Evolutionary conservation across 1,140 invertebrate species (phyloP).

Genomic region (Mylabris phalerata): DNA sequence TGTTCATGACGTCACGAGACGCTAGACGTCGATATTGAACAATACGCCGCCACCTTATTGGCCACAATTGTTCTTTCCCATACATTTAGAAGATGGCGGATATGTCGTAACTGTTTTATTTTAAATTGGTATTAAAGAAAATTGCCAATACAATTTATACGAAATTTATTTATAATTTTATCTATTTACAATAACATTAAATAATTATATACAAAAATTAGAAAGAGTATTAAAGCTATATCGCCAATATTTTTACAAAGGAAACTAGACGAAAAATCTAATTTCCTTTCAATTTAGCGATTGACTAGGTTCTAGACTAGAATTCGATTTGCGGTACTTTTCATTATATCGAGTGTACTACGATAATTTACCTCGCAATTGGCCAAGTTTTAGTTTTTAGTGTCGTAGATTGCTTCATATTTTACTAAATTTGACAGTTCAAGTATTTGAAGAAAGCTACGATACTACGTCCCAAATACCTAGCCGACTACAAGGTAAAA

Average conservation of each 20-base stretch:
- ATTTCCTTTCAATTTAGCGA: too few relatives aligned
- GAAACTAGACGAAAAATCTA: too few relatives aligned
- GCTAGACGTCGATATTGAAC: slow-evolving; percentile 6
- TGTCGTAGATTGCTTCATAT: too few relatives aligned
- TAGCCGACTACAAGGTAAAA: too few relatives aligned
- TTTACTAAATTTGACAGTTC: too few relatives aligned
- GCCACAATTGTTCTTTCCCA: slow-evolving; percentile 22
- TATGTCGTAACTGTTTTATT: background rate
- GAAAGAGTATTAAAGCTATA: slow-evolving; percentile 6
- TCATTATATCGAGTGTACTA: too few relatives aligned
- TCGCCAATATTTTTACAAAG: background rate
- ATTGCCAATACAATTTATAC: background rate
- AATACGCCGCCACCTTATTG: slow-evolving; percentile 15
- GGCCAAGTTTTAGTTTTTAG: too few relatives aligned
- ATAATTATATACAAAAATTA: slow-evolving; percentile 14
- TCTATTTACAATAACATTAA: background rate
- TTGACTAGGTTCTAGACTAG: slow-evolving; percentile 2
- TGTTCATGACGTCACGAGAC: slow-evolving; percentile 8
- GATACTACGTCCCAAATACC: too few relatives aligned
- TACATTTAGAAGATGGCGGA: slow-evolving; percentile 17
- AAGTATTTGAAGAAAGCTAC: too few relatives aligned
- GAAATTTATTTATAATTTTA: background rate
- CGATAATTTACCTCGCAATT: too few relatives aligned
- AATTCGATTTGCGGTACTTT: background rate
- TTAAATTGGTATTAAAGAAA: background rate